Base-by-base conservation (phyloP, 2,888 invertebrate species). In the Melanchra persicariae region DNA sequence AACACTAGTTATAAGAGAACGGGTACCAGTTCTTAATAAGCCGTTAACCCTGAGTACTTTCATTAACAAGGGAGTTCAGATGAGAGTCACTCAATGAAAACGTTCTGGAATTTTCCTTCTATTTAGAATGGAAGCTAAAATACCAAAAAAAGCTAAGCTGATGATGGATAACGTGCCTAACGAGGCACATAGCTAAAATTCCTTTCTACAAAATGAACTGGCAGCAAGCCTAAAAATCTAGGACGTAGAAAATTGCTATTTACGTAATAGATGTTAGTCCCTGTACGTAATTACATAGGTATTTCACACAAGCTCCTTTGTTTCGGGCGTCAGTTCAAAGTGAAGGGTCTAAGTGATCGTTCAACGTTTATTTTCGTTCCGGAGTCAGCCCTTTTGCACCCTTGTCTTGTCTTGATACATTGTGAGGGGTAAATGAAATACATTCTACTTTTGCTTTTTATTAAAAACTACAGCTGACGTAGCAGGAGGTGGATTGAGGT, bases 381-480 rank as follows among this genome's bases (percentile, higher is more conserved):
- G 87, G 85, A 89, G 91, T 91, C 90, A 90, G 92, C 91, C 92
- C 90, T 91, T 93, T 92, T 91, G 87, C 91, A 94, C 94, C 94
- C 94, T 92, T 91, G 94, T 94, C 94, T 93, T 88, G 88, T 74
- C 91, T 90, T 94, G 94, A 94, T 94, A 93, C 93, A 94, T 93
- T 88, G 93, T 91, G 91, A 92, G 92, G 91, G 90, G 89, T 89
- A 93, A 93, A 93, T 93, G 91, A 93, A 93, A 93, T 93, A 93
- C 90, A 91, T 90, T 89, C 88, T 88, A 91, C 89, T 90, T 86
- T 91, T 89, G 86, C 86, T 89, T 91, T 91, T 92, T 91, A 89
- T 91, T 91, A 91, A 89, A 91, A 91, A 91, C 88, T 89, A 89
- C 88, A 87, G 85, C 84, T 83, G 70, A 71, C 81, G 80, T 83